phyloP scores from a whole-genome alignment of 2,888 invertebrate species.

The Seira ritae region DNA sequence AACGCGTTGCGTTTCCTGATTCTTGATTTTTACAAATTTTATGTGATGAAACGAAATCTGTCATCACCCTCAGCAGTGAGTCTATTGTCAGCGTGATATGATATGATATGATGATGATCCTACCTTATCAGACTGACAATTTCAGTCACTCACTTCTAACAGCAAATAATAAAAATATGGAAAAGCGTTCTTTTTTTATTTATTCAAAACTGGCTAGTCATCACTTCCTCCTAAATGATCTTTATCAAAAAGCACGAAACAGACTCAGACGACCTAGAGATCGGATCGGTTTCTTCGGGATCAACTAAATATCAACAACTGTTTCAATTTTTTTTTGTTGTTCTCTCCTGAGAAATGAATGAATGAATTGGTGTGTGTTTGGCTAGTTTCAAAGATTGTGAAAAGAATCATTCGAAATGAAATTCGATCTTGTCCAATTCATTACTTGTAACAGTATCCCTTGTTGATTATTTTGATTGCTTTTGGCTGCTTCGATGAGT shows the following conservation, averaged over 20 bases:
- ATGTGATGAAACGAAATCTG: neutral
- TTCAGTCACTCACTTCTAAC: neutral
- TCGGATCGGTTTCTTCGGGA: too few relatives aligned
- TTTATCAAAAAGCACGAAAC: neutral
- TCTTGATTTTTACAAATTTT: conserved; percentile 4
- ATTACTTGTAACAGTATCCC: conserved; percentile 38
- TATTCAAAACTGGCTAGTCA: neutral
- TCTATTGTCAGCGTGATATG: neutral
- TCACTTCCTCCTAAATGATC: neutral
- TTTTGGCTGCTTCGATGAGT: conserved; percentile 35
- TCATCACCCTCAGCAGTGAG: neutral
- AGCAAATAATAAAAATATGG: too few relatives aligned
- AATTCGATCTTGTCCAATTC: neutral
- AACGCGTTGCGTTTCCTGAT: too few relatives aligned
- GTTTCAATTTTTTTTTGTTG: too few relatives aligned
- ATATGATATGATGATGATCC: too few relatives aligned
- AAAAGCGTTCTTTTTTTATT: neutral
- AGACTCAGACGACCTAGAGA: too few relatives aligned
- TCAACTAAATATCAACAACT: too few relatives aligned
- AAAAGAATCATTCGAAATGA: conserved; percentile 2
- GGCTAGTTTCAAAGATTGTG: conserved; percentile 20
- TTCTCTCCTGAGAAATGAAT: too few relatives aligned
- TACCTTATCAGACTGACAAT: neutral
- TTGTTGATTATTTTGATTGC: conserved; percentile 49
- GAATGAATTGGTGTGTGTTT: neutral